Evolutionary conservation across 1,140 invertebrate species (phyloP).

Genomic region (Caenorhabditis inopinata): DNA sequence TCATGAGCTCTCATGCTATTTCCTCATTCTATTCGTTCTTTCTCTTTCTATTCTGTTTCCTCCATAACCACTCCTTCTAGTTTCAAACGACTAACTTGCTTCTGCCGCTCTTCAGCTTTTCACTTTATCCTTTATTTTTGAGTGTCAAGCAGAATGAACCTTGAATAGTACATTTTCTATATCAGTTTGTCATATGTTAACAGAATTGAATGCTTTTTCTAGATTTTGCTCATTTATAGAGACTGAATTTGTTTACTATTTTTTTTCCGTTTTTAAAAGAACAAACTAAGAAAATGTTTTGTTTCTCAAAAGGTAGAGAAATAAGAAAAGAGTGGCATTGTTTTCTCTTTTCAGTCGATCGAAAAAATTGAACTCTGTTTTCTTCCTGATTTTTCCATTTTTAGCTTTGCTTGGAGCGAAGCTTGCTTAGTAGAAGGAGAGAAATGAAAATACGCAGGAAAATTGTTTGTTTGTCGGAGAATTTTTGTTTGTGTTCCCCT

Average conservation of each 20-base stretch:
- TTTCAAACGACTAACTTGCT: neutral
- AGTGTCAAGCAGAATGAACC: too few relatives aligned
- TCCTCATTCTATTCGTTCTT: neutral
- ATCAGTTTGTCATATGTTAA: too few relatives aligned
- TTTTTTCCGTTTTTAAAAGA: neutral
- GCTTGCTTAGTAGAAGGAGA: neutral
- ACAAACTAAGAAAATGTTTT: neutral
- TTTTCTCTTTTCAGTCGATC: neutral
- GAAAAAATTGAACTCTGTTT: neutral
- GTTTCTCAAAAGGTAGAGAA: neutral
- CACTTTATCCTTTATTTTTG: too few relatives aligned
- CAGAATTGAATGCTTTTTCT: neutral
- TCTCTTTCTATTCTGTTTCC: too few relatives aligned
- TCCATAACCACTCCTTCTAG: neutral
- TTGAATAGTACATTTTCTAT: too few relatives aligned
- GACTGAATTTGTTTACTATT: neutral
- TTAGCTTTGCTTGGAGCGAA: neutral
- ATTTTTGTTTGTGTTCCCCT: conserved; percentile 13
- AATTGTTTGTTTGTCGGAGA: conserved; percentile 9
- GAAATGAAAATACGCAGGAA: neutral
- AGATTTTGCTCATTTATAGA: neutral
- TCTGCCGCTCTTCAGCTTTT: too few relatives aligned
- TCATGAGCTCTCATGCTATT: neutral
- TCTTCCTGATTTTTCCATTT: neutral
- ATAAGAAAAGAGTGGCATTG: neutral